Conservation (phyloP, 2,797 vertebrate species). For the Taeniopygia guttata region DNA sequence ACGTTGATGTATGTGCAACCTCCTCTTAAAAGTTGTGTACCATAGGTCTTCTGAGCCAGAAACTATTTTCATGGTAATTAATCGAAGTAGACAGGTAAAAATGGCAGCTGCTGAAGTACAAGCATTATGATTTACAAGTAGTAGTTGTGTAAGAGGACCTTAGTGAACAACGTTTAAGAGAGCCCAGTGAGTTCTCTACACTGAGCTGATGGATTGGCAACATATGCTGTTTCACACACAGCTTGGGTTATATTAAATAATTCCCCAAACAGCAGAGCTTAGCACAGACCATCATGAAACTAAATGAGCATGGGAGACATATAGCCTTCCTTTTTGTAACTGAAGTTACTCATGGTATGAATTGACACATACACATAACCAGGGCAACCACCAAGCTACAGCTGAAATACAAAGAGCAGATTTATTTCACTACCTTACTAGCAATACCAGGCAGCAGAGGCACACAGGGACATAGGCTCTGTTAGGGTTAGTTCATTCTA, state of each 20-base stretch:
- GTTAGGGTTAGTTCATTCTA: no score
- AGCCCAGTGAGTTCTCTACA: neutral
- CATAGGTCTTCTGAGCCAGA: neutral
- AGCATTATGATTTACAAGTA: neutral
- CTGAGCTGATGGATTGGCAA: neutral
- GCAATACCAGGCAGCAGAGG: neutral
- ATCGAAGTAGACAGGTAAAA: neutral
- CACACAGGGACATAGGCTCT: accelerated
- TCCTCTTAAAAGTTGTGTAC: neutral
- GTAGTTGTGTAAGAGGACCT: neutral
- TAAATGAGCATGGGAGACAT: neutral
- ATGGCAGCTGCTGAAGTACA: neutral
- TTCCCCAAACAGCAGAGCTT: neutral
- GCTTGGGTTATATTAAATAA: neutral
- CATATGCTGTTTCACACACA: neutral
- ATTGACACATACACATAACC: neutral
- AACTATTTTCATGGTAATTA: neutral
- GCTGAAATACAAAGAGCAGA: neutral
- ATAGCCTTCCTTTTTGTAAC: neutral
- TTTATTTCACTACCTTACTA: neutral
- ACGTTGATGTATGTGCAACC: neutral
- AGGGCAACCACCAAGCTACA: neutral
- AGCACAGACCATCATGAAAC: neutral
- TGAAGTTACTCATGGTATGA: neutral
- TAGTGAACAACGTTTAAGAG: neutral